Percentiles rank a stretch among this genome's conserved stretches.
phyloP scores from a whole-genome alignment of 1,140 invertebrate species.

The Elysia chlorotica region DNA sequence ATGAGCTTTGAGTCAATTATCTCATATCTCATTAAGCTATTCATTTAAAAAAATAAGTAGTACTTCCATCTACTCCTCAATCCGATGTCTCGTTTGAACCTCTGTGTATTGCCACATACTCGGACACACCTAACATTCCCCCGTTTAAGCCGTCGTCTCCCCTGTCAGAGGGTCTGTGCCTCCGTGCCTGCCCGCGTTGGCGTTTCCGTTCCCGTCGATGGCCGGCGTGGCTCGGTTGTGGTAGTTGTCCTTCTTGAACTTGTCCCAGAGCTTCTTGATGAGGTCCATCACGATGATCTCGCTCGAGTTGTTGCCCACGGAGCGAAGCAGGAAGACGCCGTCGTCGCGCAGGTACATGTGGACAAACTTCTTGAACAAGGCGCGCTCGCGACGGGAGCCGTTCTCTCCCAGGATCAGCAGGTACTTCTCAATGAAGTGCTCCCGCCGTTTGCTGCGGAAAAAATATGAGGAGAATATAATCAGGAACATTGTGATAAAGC shows the following conservation, averaged over 20 bases:
- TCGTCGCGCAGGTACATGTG: slow-evolving; percentile 36
- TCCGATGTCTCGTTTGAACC: too few species aligned
- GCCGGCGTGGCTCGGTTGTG: too few species aligned
- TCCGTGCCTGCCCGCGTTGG: too few species aligned
- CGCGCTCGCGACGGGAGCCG: slow-evolving; percentile 15
- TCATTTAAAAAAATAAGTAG: too few species aligned
- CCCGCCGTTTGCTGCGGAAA: slow-evolving; percentile 29
- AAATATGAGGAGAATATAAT: background rate
- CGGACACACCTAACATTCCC: too few species aligned
- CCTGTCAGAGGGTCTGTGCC: too few species aligned
- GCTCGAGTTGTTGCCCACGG: slow-evolving; percentile 44
- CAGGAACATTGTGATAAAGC: too few species aligned
- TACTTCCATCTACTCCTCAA: too few species aligned
- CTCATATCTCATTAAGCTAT: too few species aligned
- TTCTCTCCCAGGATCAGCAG: slow-evolving; percentile 33
- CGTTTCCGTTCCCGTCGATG: background rate
- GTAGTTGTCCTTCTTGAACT: slow-evolving; percentile 26
- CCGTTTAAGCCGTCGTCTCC: too few species aligned
- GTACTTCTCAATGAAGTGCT: slow-evolving; percentile 41
- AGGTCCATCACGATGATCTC: slow-evolving; percentile 41
- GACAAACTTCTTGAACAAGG: slow-evolving; percentile 32
- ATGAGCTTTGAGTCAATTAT: too few species aligned
- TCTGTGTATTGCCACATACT: too few species aligned
- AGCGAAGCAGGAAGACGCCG: slow-evolving; percentile 39
- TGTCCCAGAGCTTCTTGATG: slow-evolving; percentile 37